Percentiles rank a stretch among this genome's conserved stretches.
Evolutionary conservation across 2,888 invertebrate genomes (phyloP).

Genomic region (Conchocele bisecta): DNA sequence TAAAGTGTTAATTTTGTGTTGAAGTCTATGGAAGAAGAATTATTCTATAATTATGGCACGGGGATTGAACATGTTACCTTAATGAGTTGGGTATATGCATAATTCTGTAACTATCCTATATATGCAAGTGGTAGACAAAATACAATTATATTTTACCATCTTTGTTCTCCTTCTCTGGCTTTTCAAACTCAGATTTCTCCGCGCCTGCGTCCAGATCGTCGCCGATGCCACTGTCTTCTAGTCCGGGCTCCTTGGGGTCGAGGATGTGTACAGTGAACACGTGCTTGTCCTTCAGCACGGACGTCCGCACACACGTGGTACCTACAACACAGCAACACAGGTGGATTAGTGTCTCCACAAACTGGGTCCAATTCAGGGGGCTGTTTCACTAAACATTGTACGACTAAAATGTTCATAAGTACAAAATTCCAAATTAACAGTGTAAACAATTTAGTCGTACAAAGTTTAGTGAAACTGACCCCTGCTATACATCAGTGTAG

Average conservation of each 20-base stretch:
- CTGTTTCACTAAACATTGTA: not conserved
- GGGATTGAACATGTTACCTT: no score
- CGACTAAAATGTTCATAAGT: not conserved
- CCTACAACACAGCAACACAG: constrained; percentile 59
- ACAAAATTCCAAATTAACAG: not conserved
- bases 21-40: no score
- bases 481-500: no score
- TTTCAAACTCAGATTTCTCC: constrained; percentile 74
- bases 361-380: no score
- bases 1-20: no score
- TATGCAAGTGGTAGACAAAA: no score
- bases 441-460: not conserved
- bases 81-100: no score
- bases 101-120: no score
- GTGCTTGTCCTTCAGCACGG: constrained; percentile 81
- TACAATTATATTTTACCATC: no score
- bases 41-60: no score
- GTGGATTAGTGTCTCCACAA: not conserved
- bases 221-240: constrained; percentile 51
- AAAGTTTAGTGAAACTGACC: no score
- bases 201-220: constrained; percentile 51
- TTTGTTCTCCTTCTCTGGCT: constrained; percentile 69
- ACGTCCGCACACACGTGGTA: constrained; percentile 72
- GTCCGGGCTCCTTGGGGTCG: constrained; percentile 72
- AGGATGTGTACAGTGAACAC: constrained; percentile 80